phyloP scores from a whole-genome alignment of 2,797 vertebrate species.

The Schizopygopsis pylzovi region DNA sequence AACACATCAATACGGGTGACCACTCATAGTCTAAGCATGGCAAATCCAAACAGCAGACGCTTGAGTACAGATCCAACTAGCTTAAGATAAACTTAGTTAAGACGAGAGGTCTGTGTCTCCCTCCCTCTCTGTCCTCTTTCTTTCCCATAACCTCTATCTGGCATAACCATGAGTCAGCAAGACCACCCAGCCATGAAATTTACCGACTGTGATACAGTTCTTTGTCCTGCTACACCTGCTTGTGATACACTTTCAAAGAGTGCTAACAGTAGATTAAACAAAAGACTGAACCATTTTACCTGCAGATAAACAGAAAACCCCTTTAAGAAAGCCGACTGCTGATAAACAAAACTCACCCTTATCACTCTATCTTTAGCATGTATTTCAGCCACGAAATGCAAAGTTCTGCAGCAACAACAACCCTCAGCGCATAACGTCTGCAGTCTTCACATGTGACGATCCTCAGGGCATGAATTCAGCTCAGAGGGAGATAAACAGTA shows the following conservation, averaged over 20 bases:
- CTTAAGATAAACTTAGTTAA: slow-evolving; percentile 23
- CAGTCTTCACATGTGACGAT: neutral
- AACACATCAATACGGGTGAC: slow-evolving; percentile 48
- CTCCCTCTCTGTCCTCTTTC: slow-evolving; percentile 11
- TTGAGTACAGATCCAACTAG: slow-evolving; percentile 9
- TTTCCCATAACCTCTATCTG: slow-evolving; percentile 47
- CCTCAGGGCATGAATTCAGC: slow-evolving; percentile 15
- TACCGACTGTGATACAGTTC: slow-evolving; percentile 38
- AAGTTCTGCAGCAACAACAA: neutral
- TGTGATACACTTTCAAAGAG: slow-evolving; percentile 36
- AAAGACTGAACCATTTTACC: slow-evolving; percentile 44
- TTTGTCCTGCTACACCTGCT: slow-evolving; percentile 32
- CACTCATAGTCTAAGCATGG: slow-evolving; percentile 38
- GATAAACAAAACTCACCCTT: slow-evolving; percentile 31
- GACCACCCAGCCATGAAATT: slow-evolving; percentile 47
- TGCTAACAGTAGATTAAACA: slow-evolving; percentile 33
- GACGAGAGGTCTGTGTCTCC: slow-evolving; percentile 1
- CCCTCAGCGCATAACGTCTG: neutral
- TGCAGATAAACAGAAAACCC: slow-evolving; percentile 15
- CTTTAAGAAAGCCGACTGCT: slow-evolving; percentile 21
- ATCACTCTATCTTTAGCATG: slow-evolving; percentile 32
- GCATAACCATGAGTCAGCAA: slow-evolving; percentile 40
- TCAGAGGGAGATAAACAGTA: slow-evolving; percentile 11
- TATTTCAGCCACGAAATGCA: neutral
- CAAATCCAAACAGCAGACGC: slow-evolving; percentile 37